Evolutionary conservation across 2,888 invertebrate species (phyloP), one percentile per base, ranked within the genome.

Genomic region (Tenthredo mesomela): DNA sequence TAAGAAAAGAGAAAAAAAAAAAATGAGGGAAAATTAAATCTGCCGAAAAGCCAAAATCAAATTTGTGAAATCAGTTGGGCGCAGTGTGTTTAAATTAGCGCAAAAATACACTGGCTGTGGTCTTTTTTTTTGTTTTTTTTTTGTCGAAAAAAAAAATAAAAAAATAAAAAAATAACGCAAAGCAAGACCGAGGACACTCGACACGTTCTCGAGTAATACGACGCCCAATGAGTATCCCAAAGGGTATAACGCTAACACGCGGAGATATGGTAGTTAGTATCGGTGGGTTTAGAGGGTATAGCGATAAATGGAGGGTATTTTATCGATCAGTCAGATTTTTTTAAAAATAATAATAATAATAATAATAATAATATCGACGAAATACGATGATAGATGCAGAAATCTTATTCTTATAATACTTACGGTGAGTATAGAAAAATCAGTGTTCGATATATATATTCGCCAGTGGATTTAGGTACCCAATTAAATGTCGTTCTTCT

Each of bases 101-200:
- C 67, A 29, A 25, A 67, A 29, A 67, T 25, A 33, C 25, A 12
- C 65, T 29, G n/a, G 33, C 40, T 9, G n/a, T 15, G 40, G 15
- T 47, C 2, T 15, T 47, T 47, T 47, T 47, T 47, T 15, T 15
- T 47, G 12, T 0, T 47, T 47, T 15, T 3, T 71, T 71, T 71
- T 71, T 21, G 10, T 7, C 12, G n/a, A 5, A 29, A 29, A 33
- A 29, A 67, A 25, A 15, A 29, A 29, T 12, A 15, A n/a, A 1
- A 33, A 9, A 71, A 71, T 40, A 40, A 40, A n/a, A n/a, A 71
- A 40, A n/a, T 9, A 71, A 9, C 21, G 43, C 43, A 4, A 71
- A 43, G 40, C 71, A 40, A 71, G 71, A 21, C 40, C 40, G 71
- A 43, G 40, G 40, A 71, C 21, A 71, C 71, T 71, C 71, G 71